phyloP scores from a whole-genome alignment of 2,888 invertebrate species.

The Phalera bucephala region DNA sequence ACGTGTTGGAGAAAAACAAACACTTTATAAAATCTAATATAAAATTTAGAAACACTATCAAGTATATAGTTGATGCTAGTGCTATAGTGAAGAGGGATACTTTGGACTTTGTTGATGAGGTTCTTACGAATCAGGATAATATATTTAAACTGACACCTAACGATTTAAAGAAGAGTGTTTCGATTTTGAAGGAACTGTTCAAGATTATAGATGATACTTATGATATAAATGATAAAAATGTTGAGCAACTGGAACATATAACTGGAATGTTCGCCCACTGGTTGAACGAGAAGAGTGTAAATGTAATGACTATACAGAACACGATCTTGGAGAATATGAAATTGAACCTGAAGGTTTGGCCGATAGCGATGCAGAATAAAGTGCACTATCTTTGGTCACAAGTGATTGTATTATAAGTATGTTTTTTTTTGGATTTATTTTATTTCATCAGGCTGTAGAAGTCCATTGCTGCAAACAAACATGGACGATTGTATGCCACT shows the following conservation, averaged over 20 bases:
- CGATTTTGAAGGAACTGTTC: constrained; percentile 34
- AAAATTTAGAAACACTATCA: constrained; percentile 38
- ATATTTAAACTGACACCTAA: constrained; percentile 30
- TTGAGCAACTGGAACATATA: constrained; percentile 33
- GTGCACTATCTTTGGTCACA: constrained; percentile 41
- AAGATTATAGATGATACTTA: constrained; percentile 41
- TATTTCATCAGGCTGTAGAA: constrained; percentile 1
- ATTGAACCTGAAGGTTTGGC: constrained; percentile 45
- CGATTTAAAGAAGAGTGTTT: constrained; percentile 29
- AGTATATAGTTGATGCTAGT: constrained; percentile 29
- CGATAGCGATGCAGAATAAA: constrained; percentile 35
- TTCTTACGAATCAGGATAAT: constrained; percentile 37
- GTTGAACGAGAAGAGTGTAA: constrained; percentile 22
- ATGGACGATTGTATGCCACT: no score
- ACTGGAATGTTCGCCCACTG: constrained; percentile 30
- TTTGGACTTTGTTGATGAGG: constrained; percentile 52
- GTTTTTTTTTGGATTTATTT: not conserved
- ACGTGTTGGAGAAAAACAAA: constrained; percentile 33
- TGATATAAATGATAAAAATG: constrained; percentile 36
- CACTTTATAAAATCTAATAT: constrained; percentile 36
- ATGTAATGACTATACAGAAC: constrained; percentile 30
- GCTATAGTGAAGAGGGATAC: constrained; percentile 39
- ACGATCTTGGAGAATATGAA: constrained; percentile 42
- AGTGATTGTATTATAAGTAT: constrained; percentile 25
- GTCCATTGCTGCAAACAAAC: no score